Percentiles rank a stretch among this genome's conserved stretches.
Evolutionary conservation across 2,113 vertebrate species (phyloP).

Genomic region (Lophura nycthemera): DNA sequence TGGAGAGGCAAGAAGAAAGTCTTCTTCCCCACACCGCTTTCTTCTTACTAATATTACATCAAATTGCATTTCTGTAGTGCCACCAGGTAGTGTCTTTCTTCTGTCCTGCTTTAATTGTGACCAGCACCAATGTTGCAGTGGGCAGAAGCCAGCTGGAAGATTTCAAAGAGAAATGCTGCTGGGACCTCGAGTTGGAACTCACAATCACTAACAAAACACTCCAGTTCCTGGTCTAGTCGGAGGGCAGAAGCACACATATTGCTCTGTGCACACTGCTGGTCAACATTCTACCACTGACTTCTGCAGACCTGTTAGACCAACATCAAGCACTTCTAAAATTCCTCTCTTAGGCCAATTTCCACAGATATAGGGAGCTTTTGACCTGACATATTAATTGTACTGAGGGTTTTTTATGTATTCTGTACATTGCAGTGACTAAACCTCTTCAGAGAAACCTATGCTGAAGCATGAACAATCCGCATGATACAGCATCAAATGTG

Average conservation of each 20-base stretch:
- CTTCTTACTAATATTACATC: background rate
- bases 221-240: background rate
- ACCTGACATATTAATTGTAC: background rate
- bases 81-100: rapidly evolving
- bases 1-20: background rate
- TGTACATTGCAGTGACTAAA: constrained; percentile 41
- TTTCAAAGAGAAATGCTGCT: background rate
- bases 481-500: background rate
- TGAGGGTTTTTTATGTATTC: background rate
- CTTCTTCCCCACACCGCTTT: background rate
- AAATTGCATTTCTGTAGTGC: background rate
- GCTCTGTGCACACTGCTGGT: rapidly evolving
- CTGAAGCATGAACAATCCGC: background rate
- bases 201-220: background rate
- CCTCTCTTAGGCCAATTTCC: background rate
- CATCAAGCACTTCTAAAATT: background rate
- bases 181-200: background rate
- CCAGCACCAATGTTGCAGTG: background rate
- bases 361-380: background rate
- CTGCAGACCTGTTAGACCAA: background rate
- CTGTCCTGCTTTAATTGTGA: background rate
- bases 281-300: background rate
- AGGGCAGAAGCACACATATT: rapidly evolving
- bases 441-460: constrained; percentile 34
- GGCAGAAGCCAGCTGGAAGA: background rate